Percentiles rank a stretch among this genome's conserved stretches.
phyloP scores from a whole-genome alignment of 2,888 invertebrate genomes.

The Caenorhabditis sp. region DNA sequence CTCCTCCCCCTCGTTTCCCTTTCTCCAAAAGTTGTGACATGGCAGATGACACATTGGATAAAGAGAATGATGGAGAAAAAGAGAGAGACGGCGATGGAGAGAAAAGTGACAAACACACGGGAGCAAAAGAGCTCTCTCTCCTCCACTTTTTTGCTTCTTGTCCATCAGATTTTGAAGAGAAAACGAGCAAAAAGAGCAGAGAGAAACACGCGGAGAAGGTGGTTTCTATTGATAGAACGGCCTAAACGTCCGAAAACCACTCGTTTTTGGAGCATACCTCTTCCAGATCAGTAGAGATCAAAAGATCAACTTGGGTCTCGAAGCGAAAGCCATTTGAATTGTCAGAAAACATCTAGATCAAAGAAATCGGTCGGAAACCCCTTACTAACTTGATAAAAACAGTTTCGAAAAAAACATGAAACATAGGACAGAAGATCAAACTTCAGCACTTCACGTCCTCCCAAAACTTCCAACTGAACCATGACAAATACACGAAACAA shows the following conservation, averaged over 20 bases:
- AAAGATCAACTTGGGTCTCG: neutral
- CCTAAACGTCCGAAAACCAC: conserved; percentile 38
- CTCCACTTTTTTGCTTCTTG: conserved; percentile 1
- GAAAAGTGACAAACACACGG: conserved; percentile 52
- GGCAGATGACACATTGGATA: conserved; percentile 51
- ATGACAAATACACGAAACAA: neutral
- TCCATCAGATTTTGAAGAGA: conserved; percentile 32
- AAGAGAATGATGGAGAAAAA: conserved; percentile 22
- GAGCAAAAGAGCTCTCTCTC: neutral
- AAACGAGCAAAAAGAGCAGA: conserved; percentile 13
- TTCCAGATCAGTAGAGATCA: neutral
- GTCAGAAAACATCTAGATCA: neutral
- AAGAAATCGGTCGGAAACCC: neutral
- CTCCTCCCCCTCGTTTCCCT: conserved; percentile 6
- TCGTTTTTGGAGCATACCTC: conserved; percentile 1
- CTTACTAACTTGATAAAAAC: neutral
- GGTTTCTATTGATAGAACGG: conserved; percentile 56
- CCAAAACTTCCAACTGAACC: neutral
- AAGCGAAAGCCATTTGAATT: neutral
- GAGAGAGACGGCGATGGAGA: no score
- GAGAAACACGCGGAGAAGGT: conserved; percentile 29
- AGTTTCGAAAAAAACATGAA: neutral
- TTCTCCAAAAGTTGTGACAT: conserved; percentile 41
- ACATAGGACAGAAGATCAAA: neutral
- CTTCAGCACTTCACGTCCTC: neutral